Evolutionary conservation across 2,113 vertebrate genomes (phyloP), one percentile per base, ranked within the genome.

Genomic region (Notarius lentiginosus): DNA sequence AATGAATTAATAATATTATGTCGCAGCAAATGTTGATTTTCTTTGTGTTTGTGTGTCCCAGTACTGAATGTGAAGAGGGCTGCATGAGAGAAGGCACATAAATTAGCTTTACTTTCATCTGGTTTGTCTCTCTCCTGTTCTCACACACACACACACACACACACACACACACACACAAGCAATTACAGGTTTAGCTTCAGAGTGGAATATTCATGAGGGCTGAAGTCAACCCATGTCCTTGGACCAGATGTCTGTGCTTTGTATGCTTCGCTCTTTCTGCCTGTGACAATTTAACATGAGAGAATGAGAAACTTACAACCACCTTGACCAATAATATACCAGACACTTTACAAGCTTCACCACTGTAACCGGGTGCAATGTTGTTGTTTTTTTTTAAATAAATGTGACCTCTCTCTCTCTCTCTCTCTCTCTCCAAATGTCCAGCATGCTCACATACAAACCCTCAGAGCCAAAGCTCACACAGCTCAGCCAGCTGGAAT

Each of bases 271-370:
- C 55, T 68, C 80, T 88, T 30, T 60, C 77, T 61, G 77, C 63
- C 61, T 85, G 72, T 87, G 89, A 90, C 90, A 90, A 79, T 88
- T 90, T 89, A 84, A 91, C 86, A 87, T 75, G 83, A 82, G 85
- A 82, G 72, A 84, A 85, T 75, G 47, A 79, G 66, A 81, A 27
- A 83, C 90, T 73, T 65, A 84, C n/a, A 18, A 65, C 82, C 81
- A 63, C 76, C 82, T 53, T 47, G 63, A 79, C 76, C 63, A 84
- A 34, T 51, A 86, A 82, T 90, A 82, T 65, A 87, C 82, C 60
- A 87, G 49, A 47, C 65, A 55, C 55, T 80, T 84, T 82, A 83
- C 53, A 79, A 55, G 30, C 22, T 58, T 15, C 58, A 75, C 18
- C 49, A 53, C 14, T 9, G 7, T 24, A 80, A 80, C 65, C 27